phyloP scores from a whole-genome alignment of 92 coral and sea anemone species.

The Zoanthus sansibaricus region DNA sequence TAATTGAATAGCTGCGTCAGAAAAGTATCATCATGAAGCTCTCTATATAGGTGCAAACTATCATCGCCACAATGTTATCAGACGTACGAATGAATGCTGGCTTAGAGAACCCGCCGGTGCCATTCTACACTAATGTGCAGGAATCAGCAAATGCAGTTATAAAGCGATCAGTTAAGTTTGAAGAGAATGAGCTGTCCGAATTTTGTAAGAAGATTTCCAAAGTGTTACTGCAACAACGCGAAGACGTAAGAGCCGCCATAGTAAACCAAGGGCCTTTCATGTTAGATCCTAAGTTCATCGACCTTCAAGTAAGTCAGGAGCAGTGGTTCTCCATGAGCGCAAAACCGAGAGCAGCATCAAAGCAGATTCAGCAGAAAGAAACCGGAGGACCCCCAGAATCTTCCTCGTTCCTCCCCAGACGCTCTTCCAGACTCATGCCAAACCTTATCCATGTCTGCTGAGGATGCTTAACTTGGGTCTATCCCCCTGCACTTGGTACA shows the following conservation, averaged over 20 bases:
- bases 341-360: constrained; percentile 5
- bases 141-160: constrained; percentile 1
- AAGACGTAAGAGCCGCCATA: constrained; percentile 27
- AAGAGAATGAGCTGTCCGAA: constrained; percentile 6
- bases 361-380: constrained; percentile 16
- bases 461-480: constrained; percentile 19
- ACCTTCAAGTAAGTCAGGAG: constrained; percentile 20
- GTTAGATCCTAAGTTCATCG: constrained; percentile 5
- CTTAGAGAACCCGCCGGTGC: constrained; percentile 3
- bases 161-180: constrained; percentile 2
- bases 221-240: not conserved
- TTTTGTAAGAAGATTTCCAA: constrained; percentile 2
- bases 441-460: constrained; percentile 28
- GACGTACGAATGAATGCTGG: not conserved
- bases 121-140: constrained; percentile 2
- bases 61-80: not conserved
- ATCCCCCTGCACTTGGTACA: constrained; percentile 36
- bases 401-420: constrained; percentile 13
- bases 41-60: not conserved
- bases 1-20: constrained; percentile 12
- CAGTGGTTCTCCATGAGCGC: constrained; percentile 15
- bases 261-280: constrained; percentile 6
- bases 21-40: constrained; percentile 10
- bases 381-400: constrained; percentile 4
- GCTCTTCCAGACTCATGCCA: constrained; percentile 25